Percentiles rank a stretch among this genome's conserved stretches.
Evolutionary conservation across 1,140 invertebrate species (phyloP).

Genomic region (Drosophila watanabei): DNA sequence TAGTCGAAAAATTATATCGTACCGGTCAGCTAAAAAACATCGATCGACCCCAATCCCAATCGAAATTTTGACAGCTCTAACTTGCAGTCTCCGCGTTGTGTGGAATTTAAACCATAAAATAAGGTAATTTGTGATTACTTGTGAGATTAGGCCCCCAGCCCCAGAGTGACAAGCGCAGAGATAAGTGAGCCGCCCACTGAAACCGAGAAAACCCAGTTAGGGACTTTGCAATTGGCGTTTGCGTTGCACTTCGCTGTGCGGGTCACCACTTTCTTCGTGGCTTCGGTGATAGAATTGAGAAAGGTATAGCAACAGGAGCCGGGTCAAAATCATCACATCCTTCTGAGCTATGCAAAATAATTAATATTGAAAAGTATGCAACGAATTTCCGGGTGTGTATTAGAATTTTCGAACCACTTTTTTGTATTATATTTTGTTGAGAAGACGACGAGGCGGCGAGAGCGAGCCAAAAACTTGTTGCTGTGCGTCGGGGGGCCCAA

Average conservation of each 20-base stretch:
- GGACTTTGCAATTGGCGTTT: neutral
- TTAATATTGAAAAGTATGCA: conserved; percentile 77
- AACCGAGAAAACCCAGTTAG: neutral
- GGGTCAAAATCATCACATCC: conserved; percentile 31
- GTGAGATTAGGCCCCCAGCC: neutral
- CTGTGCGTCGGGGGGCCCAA: conserved; percentile 20
- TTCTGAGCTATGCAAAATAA: conserved; percentile 15
- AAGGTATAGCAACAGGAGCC: conserved; percentile 9
- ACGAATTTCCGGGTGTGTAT: conserved; percentile 59
- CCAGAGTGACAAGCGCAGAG: neutral
- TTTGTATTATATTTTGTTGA: conserved; percentile 60
- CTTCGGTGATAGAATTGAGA: conserved; percentile 1
- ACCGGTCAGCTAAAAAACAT: neutral
- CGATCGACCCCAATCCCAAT: neutral
- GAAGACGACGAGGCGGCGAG: conserved; percentile 9
- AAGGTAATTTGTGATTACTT: conserved; percentile 50
- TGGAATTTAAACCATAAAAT: conserved; percentile 61
- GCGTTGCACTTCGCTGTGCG: neutral
- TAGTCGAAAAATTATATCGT: neutral
- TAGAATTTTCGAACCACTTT: conserved; percentile 76
- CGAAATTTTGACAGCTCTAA: conserved; percentile 5
- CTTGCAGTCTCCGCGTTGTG: conserved; percentile 29
- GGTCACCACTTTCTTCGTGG: conserved; percentile 15
- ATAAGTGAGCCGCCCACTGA: neutral
- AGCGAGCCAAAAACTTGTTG: conserved; percentile 64